Evolutionary conservation across 2,888 invertebrate species (phyloP).

Genomic region (Eilema caniola): DNA sequence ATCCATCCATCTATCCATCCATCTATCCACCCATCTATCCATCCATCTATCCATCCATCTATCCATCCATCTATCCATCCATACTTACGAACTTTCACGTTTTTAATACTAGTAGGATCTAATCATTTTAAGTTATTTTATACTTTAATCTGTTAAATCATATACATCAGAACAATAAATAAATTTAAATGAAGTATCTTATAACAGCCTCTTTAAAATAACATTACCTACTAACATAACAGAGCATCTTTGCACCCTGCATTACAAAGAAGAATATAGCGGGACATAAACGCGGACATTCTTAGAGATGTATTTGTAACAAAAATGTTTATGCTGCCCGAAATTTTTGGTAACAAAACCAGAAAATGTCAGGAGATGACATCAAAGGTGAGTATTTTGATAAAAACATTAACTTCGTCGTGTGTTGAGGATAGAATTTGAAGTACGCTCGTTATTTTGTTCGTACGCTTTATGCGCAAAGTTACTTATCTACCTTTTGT

Average conservation of each 20-base stretch:
- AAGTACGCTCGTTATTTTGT: conserved; percentile 14
- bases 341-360: conserved; percentile 21
- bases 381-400: conserved; percentile 46
- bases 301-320: conserved; percentile 19
- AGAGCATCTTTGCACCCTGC: not conserved
- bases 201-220: not conserved
- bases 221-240: not conserved
- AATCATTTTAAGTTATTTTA: too few relatives aligned
- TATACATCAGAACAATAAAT: not conserved
- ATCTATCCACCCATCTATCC: too few relatives aligned
- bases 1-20: too few relatives aligned
- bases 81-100: too few relatives aligned
- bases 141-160: not conserved
- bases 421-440: conserved; percentile 22
- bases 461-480: conserved; percentile 8
- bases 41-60: too few relatives aligned
- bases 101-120: too few relatives aligned
- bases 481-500: conserved; percentile 16
- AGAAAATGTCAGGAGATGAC: conserved; percentile 19
- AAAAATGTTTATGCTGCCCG: conserved; percentile 14
- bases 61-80: too few relatives aligned
- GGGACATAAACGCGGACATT: conserved; percentile 7
- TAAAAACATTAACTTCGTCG: conserved; percentile 41
- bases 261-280: conserved; percentile 1
- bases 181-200: not conserved